Percentiles rank a stretch among this genome's conserved stretches.
phyloP scores from a whole-genome alignment of 2,888 invertebrate genomes.

The Microdon myrmicae region DNA sequence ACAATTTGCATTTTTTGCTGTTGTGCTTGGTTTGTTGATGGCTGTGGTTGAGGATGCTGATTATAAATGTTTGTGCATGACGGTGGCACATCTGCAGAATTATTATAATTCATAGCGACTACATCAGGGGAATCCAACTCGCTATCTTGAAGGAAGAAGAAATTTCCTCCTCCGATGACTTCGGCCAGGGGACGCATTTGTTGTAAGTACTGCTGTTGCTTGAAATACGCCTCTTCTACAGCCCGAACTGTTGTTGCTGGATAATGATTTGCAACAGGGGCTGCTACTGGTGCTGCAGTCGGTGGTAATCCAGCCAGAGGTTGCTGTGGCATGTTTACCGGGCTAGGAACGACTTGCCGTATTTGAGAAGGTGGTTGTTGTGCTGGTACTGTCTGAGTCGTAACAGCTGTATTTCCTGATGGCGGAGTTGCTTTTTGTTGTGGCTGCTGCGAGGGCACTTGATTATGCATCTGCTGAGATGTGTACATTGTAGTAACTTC shows the following conservation, averaged over 20 bases:
- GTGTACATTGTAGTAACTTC: constrained; percentile 22
- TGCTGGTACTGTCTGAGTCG: constrained; percentile 30
- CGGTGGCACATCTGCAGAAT: constrained; percentile 29
- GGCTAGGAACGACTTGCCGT: constrained; percentile 43
- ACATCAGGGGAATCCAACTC: constrained; percentile 81
- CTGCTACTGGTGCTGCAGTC: constrained; percentile 46
- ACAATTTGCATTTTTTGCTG: constrained; percentile 38
- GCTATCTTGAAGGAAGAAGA: constrained; percentile 89
- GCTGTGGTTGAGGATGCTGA: constrained; percentile 43
- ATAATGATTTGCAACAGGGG: constrained; percentile 58
- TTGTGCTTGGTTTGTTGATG: constrained; percentile 38
- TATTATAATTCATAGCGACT: constrained; percentile 24
- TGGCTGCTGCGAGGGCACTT: constrained; percentile 43
- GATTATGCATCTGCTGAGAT: constrained; percentile 30
- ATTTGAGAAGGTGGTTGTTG: constrained; percentile 35
- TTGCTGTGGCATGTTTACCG: constrained; percentile 47
- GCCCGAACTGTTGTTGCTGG: constrained; percentile 72
- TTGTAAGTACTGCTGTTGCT: constrained; percentile 70
- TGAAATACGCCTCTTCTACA: constrained; percentile 74
- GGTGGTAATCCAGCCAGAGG: constrained; percentile 53
- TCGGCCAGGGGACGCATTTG: constrained; percentile 76
- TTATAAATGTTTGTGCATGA: constrained; percentile 34
- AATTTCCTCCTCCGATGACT: constrained; percentile 80
- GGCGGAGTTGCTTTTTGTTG: too few species aligned
- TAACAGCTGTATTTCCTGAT: constrained; percentile 27